phyloP scores from a whole-genome alignment of 2,113 vertebrate genomes.

The Tor tambroides region DNA sequence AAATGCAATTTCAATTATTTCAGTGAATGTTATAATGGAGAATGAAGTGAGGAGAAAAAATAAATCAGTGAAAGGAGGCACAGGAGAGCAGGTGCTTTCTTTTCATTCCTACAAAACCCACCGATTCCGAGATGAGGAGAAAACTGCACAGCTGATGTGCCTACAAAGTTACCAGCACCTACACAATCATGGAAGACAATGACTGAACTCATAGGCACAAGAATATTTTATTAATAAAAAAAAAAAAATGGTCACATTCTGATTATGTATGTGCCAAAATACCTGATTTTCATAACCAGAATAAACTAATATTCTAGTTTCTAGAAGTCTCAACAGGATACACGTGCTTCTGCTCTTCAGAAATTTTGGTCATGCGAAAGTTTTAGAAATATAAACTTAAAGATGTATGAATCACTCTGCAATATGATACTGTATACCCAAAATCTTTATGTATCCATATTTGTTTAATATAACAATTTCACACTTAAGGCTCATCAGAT shows the following conservation, averaged over 20 bases:
- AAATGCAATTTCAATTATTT: not conserved
- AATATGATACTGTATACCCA: not conserved
- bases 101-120: not conserved
- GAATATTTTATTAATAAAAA: not conserved
- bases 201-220: not conserved
- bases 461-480: not conserved
- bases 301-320: not conserved
- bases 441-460: not conserved
- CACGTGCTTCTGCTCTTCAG: not conserved
- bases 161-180: not conserved
- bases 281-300: not conserved
- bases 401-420: not conserved
- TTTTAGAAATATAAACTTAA: not conserved
- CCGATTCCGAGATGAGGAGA: not conserved
- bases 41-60: constrained; percentile 2
- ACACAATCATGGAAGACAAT: not conserved
- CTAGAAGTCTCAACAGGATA: not conserved
- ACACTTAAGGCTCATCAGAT: not conserved
- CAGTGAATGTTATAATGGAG: not conserved
- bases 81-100: constrained; percentile 7
- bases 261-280: not conserved
- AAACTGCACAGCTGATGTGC: not conserved
- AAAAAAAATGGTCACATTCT: not conserved
- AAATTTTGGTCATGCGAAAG: not conserved
- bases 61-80: not conserved